Evolutionary conservation across 2,113 vertebrate species (phyloP).

Genomic region (Sinocyclocheilus grahami): DNA sequence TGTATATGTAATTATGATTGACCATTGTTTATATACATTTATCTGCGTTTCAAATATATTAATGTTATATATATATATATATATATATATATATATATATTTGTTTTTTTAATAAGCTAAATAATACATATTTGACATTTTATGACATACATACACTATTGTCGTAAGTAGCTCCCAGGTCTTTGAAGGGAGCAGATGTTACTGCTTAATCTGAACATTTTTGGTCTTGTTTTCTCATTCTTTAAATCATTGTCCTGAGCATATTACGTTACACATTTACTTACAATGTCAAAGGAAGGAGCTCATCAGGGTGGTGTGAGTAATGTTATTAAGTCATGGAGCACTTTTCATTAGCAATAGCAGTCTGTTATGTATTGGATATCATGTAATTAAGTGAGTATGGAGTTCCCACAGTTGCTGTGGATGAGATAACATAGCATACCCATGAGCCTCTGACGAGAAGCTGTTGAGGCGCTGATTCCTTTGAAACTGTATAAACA

Average conservation of each 20-base stretch:
- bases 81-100: too few relatives aligned
- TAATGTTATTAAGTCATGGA: slow-evolving; percentile 15
- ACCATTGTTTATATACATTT: too few relatives aligned
- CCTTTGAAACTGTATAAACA: not conserved
- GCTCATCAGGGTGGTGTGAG: not conserved
- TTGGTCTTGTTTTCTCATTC: slow-evolving; percentile 16
- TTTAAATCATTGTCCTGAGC: slow-evolving; percentile 2
- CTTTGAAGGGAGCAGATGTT: not conserved
- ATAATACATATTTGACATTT: too few relatives aligned
- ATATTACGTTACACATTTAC: slow-evolving; percentile 7
- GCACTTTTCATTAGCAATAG: not conserved
- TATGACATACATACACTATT: not conserved
- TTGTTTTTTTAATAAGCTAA: too few relatives aligned
- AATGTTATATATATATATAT: too few relatives aligned
- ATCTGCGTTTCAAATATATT: too few relatives aligned
- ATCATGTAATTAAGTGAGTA: slow-evolving; percentile 18
- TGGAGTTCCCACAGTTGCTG: slow-evolving; percentile 7
- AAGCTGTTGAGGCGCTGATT: not conserved
- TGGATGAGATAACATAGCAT: slow-evolving; percentile 25
- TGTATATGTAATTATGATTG: too few relatives aligned
- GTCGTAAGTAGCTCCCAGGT: not conserved
- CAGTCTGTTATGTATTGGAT: slow-evolving; percentile 15
- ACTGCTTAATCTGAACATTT: not conserved
- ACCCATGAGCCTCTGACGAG: not conserved
- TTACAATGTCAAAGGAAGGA: not conserved